Conservation (phyloP, 2,888 invertebrate genomes). For the Conchocele bisecta region DNA sequence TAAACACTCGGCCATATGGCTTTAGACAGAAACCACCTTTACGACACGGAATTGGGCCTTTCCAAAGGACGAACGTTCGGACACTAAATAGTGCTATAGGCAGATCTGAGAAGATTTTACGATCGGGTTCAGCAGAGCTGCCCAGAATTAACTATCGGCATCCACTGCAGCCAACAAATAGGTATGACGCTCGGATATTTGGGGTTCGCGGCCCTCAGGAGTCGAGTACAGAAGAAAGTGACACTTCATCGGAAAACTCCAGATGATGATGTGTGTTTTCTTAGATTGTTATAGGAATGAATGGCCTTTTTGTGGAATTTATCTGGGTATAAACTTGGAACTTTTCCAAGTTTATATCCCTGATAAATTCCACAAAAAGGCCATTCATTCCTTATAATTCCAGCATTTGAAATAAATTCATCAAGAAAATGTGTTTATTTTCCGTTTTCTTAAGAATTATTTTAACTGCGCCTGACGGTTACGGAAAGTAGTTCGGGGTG, state of each 20-base stretch:
- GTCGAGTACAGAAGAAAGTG: constrained; percentile 27
- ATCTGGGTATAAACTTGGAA: too few species aligned
- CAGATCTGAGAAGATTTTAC: constrained; percentile 8
- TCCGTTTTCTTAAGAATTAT: too few species aligned
- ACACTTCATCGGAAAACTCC: constrained; percentile 34
- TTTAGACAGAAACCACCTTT: constrained; percentile 36
- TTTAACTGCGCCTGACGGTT: too few species aligned
- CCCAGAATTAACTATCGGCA: constrained; percentile 61
- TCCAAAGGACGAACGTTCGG: constrained; percentile 36
- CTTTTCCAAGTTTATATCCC: too few species aligned
- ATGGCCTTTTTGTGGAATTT: too few species aligned
- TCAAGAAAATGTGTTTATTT: too few species aligned
- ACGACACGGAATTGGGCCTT: constrained; percentile 45
- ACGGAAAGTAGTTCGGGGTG: too few species aligned
- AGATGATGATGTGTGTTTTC: neutral
- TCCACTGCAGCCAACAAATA: constrained; percentile 32
- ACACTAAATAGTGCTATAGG: constrained; percentile 46
- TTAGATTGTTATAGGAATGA: too few species aligned
- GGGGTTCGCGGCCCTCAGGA: constrained; percentile 10
- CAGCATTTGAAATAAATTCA: too few species aligned
- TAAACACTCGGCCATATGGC: constrained; percentile 62
- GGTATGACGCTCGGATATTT: constrained; percentile 59
- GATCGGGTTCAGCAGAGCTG: constrained; percentile 62
- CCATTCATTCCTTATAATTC: too few species aligned
- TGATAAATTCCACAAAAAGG: too few species aligned